A percentile compares a stretch with the other conserved stretches of the same genome.
Conservation (phyloP, 2,113 vertebrate genomes). For the Martes martes region DNA sequence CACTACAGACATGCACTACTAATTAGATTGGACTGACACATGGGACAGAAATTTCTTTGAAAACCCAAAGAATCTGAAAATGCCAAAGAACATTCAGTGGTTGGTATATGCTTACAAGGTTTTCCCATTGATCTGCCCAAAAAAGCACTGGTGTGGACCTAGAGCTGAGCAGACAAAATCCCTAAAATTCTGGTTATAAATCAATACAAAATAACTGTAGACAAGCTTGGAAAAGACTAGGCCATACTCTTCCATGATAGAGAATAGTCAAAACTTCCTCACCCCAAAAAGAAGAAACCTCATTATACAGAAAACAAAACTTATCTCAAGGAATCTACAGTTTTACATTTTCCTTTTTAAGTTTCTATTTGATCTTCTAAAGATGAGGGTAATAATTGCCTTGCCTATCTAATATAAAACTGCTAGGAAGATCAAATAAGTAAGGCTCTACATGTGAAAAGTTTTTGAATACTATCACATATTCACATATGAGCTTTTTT, state of each 20-base stretch:
- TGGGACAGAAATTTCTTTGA: not conserved
- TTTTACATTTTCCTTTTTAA: not conserved
- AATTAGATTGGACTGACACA: not conserved
- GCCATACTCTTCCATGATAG: not conserved
- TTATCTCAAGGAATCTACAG: not conserved
- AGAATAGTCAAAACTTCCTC: not conserved
- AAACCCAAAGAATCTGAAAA: not conserved
- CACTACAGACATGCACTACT: not conserved
- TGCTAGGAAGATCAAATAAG: not conserved
- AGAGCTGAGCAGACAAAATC: not conserved
- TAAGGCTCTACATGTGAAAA: not conserved
- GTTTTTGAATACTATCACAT: not conserved
- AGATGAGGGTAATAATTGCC: not conserved
- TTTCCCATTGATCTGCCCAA: not conserved
- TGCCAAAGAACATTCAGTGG: not conserved
- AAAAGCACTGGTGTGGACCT: not conserved
- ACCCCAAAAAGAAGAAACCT: not conserved
- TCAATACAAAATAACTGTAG: not conserved
- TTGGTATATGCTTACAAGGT: not conserved
- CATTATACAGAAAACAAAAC: not conserved
- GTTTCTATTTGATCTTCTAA: not conserved
- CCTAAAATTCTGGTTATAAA: not conserved
- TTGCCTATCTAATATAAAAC: not conserved
- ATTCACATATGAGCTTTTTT: not conserved
- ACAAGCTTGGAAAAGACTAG: not conserved